Conservation (phyloP, 2,888 invertebrate species). For the Amiota minor region DNA sequence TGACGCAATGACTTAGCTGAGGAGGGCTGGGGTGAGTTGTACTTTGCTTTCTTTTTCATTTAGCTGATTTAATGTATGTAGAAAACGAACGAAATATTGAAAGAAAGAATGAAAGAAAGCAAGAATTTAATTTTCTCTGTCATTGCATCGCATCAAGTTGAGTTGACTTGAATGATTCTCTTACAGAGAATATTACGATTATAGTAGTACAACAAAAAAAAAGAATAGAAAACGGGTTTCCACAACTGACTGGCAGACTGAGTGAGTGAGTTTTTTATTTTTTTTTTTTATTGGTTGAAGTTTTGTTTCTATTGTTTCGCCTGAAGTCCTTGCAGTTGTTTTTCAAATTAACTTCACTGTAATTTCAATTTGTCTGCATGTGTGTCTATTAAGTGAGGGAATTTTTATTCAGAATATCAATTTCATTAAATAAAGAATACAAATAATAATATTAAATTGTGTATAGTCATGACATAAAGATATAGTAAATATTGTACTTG, state of each 20-base stretch:
- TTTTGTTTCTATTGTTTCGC: background rate
- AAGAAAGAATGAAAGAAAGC: background rate
- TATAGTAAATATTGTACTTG: no score
- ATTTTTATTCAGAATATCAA: no score
- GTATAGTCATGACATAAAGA: no score
- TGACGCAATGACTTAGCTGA: background rate
- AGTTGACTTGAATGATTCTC: background rate
- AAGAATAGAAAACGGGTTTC: background rate
- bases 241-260: background rate
- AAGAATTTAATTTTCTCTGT: constrained; percentile 25
- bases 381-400: no score
- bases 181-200: background rate
- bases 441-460: no score
- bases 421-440: no score
- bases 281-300: background rate
- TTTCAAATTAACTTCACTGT: constrained; percentile 21
- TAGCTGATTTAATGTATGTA: background rate
- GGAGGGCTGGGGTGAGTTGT: background rate
- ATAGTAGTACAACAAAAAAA: background rate
- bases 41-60: constrained; percentile 13
- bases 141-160: constrained; percentile 7
- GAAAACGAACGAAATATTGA: no score
- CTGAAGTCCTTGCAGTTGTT: background rate
- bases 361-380: constrained; percentile 23
- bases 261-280: background rate